Conservation (phyloP, 2,113 vertebrate genomes). For the Dissostichus mawsoni region DNA sequence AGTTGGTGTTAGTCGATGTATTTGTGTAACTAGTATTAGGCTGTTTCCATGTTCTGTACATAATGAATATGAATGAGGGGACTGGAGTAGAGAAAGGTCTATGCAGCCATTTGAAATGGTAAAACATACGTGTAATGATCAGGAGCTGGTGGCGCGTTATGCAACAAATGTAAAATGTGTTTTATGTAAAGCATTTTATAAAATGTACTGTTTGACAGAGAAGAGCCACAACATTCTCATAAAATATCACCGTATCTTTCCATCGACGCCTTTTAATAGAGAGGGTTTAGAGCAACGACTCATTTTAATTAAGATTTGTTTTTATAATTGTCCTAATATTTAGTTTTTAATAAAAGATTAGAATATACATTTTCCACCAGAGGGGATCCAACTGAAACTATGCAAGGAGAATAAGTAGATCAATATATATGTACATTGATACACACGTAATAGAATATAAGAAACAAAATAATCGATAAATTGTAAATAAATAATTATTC, state of each 20-base stretch:
- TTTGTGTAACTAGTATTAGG: slow-evolving; percentile 9
- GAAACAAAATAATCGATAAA: no score
- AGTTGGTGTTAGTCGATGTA: slow-evolving; percentile 12
- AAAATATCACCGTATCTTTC: not conserved
- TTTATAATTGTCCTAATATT: no score
- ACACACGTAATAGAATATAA: no score
- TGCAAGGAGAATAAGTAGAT: no score
- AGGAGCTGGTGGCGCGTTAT: slow-evolving; percentile 1
- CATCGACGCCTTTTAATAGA: not conserved
- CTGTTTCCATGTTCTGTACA: not conserved
- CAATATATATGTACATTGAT: no score
- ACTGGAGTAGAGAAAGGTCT: not conserved
- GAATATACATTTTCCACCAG: no score
- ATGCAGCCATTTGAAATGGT: slow-evolving; percentile 63
- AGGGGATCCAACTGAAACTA: no score
- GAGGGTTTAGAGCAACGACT: not conserved
- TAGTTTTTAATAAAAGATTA: no score
- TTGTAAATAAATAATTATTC: no score
- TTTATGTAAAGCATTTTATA: not conserved
- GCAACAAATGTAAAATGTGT: not conserved
- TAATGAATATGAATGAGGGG: not conserved
- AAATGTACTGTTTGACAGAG: slow-evolving; percentile 5
- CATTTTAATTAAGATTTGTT: not conserved
- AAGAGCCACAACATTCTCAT: not conserved
- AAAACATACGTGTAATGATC: not conserved